Evolutionary conservation across 2,888 invertebrate species (phyloP).

Genomic region (Nomada flava): DNA sequence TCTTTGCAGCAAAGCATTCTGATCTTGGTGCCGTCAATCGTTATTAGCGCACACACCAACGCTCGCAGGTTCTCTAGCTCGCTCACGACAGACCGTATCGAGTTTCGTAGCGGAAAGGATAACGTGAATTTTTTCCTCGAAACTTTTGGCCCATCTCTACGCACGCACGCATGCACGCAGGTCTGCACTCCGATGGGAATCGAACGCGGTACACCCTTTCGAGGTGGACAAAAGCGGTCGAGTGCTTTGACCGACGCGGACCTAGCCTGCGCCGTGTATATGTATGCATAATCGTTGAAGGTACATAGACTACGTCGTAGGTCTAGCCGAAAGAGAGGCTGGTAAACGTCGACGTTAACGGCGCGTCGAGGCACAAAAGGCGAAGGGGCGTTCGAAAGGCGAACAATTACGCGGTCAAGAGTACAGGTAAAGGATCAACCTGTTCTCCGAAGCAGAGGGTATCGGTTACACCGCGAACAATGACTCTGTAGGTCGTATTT

Average conservation of each 20-base stretch:
- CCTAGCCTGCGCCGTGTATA: too few species aligned
- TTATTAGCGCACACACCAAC: conserved; percentile 18
- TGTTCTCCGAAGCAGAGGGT: conserved; percentile 56
- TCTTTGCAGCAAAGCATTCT: conserved; percentile 65
- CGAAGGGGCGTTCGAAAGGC: conserved; percentile 25
- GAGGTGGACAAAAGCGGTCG: too few species aligned
- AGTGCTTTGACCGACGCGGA: too few species aligned
- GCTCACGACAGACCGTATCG: conserved; percentile 12
- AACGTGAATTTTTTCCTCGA: conserved; percentile 15
- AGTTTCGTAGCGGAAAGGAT: conserved; percentile 31
- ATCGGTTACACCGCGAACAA: conserved; percentile 77
- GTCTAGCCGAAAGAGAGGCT: too few species aligned
- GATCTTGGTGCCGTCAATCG: background rate
- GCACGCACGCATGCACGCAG: background rate
- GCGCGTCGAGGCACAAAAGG: conserved; percentile 10
- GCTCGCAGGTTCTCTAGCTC: too few species aligned
- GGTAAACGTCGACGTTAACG: background rate
- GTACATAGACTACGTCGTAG: too few species aligned
- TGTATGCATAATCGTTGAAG: too few species aligned
- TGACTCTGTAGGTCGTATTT: conserved; percentile 74
- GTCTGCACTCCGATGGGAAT: too few species aligned
- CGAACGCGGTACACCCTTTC: too few species aligned
- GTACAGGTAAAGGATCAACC: conserved; percentile 53
- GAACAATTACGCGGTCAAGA: conserved; percentile 63
- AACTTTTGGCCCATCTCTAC: background rate